Percentiles rank a stretch among this genome's conserved stretches.
These are phyloP conservation scores for Cantharis nigra DNA, from an alignment of 2,888 invertebrate species.

Conservation along the genomic window DNA sequence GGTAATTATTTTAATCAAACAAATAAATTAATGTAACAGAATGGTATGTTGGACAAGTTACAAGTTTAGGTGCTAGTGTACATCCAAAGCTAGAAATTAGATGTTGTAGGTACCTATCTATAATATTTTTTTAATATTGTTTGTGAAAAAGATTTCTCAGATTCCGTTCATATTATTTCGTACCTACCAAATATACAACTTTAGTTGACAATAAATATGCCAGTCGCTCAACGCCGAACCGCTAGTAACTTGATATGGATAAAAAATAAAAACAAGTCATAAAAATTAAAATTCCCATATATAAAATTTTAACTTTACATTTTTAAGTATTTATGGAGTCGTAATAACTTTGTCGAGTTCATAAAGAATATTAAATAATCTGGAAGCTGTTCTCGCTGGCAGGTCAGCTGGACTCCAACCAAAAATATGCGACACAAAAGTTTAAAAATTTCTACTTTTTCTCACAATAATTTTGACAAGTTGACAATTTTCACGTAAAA, in stretches of 20 bases:
- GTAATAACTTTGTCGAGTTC: slow-evolving; percentile 54
- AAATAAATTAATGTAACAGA: slow-evolving; percentile 20
- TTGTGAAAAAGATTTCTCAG: slow-evolving; percentile 13
- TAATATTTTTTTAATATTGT: not conserved
- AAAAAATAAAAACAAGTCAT: slow-evolving; percentile 38
- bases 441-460: slow-evolving; percentile 11
- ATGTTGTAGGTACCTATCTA: not conserved
- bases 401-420: slow-evolving; percentile 38
- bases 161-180: slow-evolving; percentile 16
- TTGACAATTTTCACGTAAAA: not conserved
- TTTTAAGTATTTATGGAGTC: slow-evolving; percentile 55
- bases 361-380: slow-evolving; percentile 54
- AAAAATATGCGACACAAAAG: slow-evolving; percentile 16
- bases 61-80: not conserved
- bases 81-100: not conserved
- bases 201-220: slow-evolving; percentile 39
- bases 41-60: not conserved
- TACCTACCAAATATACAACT: slow-evolving; percentile 26
- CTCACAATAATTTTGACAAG: not conserved
- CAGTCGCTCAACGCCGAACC: slow-evolving; percentile 36
- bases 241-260: slow-evolving; percentile 38
- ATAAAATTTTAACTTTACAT: slow-evolving; percentile 47
- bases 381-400: slow-evolving; percentile 48
- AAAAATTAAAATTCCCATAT: slow-evolving; percentile 51
- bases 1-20: slow-evolving; percentile 16